Evolutionary conservation across 2,113 vertebrate species (phyloP).

Genomic region (Arizona elegans): DNA sequence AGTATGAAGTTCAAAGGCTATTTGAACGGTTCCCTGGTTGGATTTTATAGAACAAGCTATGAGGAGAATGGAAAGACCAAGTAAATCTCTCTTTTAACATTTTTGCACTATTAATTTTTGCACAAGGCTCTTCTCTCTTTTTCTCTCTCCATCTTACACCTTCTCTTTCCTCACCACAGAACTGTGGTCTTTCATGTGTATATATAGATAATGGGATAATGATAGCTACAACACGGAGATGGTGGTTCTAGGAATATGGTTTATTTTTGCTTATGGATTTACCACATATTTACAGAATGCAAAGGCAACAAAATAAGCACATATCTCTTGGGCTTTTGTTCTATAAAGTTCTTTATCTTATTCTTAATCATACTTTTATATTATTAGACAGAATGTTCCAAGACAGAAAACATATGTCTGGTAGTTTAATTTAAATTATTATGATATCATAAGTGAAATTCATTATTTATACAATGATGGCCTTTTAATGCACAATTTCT

Average conservation of each 20-base stretch:
- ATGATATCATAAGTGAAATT: neutral
- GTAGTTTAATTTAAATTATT: neutral
- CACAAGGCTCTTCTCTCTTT: constrained; percentile 36
- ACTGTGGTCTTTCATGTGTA: neutral
- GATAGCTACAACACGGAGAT: neutral
- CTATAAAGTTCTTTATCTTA: constrained; percentile 26
- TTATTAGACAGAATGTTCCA: constrained; percentile 23
- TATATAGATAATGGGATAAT: neutral
- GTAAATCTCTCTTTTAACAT: constrained; percentile 70
- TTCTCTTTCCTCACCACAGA: constrained; percentile 14
- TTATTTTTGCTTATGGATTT: neutral
- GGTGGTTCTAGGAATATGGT: neutral
- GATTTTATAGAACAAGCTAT: constrained; percentile 92
- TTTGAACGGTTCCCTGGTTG: constrained; percentile 90
- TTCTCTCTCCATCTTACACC: constrained; percentile 22
- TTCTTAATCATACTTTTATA: constrained; percentile 32
- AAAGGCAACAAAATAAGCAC: neutral
- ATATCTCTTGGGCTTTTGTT: neutral
- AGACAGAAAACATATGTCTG: neutral
- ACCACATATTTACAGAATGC: neutral
- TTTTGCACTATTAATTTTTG: constrained; percentile 23
- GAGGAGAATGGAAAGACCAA: constrained; percentile 71
- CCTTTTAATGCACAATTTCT: neutral
- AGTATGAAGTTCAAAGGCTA: constrained; percentile 86
- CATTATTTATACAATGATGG: neutral